A percentile compares a stretch with the other conserved stretches of the same genome.
These are phyloP conservation scores for Corbicula japonica DNA, from an alignment of 2,888 invertebrate species.

Conservation along the genomic window DNA sequence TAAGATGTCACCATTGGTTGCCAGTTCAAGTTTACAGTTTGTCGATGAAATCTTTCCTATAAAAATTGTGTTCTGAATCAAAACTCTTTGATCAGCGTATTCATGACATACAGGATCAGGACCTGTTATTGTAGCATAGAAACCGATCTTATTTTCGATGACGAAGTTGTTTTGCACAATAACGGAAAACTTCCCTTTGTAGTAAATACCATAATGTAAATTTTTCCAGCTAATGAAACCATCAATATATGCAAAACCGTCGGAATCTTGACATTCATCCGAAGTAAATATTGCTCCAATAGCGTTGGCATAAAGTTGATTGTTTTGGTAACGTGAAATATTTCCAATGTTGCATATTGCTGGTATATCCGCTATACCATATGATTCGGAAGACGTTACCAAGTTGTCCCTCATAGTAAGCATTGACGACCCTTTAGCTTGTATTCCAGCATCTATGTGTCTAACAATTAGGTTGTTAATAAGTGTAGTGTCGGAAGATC, in stretches of 20 bases:
- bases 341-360: slow-evolving; percentile 65
- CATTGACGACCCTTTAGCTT: slow-evolving; percentile 63
- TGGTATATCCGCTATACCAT: slow-evolving; percentile 73
- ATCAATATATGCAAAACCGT: slow-evolving; percentile 70
- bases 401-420: slow-evolving; percentile 73
- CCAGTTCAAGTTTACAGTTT: slow-evolving; percentile 73
- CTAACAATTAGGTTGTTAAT: slow-evolving; percentile 77
- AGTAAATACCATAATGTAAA: slow-evolving; percentile 81
- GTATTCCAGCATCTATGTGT: slow-evolving; percentile 73
- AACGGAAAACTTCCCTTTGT: slow-evolving; percentile 48
- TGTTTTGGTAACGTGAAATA: slow-evolving; percentile 65
- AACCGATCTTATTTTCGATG: slow-evolving; percentile 79
- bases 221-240: slow-evolving; percentile 78
- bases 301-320: slow-evolving; percentile 72
- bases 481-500: slow-evolving; percentile 66
- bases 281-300: slow-evolving; percentile 66
- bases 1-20: slow-evolving; percentile 62
- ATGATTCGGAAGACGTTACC: slow-evolving; percentile 80
- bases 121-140: slow-evolving; percentile 74
- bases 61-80: slow-evolving; percentile 72
- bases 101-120: slow-evolving; percentile 71
- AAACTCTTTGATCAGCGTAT: slow-evolving; percentile 65
- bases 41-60: slow-evolving; percentile 77
- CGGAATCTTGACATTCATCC: background rate
- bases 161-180: slow-evolving; percentile 67